phyloP scores from a whole-genome alignment of 2,888 invertebrate genomes.

The Cistogaster globosa region DNA sequence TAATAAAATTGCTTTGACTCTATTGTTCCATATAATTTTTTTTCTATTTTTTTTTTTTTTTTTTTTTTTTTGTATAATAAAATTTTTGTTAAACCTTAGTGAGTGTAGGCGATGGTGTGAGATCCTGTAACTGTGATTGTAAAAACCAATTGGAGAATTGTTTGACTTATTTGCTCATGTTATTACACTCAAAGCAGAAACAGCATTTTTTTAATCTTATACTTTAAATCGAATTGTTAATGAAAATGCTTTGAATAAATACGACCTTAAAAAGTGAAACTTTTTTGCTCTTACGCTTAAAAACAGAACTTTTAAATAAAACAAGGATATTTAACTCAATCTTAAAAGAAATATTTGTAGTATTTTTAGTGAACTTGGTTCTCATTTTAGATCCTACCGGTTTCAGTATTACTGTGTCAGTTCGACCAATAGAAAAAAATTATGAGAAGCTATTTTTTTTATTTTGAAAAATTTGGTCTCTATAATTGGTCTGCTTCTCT shows the following conservation, averaged over 20 bases:
- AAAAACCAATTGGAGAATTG: constrained; percentile 22
- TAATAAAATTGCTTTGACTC: constrained; percentile 68
- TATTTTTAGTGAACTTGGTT: too few relatives aligned
- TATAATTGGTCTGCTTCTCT: too few relatives aligned
- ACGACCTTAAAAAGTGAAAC: neutral
- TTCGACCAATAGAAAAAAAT: too few relatives aligned
- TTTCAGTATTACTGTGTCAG: too few relatives aligned
- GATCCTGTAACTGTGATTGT: neutral
- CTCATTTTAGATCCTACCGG: too few relatives aligned
- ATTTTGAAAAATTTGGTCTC: too few relatives aligned
- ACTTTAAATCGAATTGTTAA: constrained; percentile 68
- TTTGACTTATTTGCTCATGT: constrained; percentile 48
- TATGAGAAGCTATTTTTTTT: too few relatives aligned
- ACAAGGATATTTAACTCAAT: neutral
- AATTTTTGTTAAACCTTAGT: constrained; percentile 11
- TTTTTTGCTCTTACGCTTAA: neutral
- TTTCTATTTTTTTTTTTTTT: constrained; percentile 53
- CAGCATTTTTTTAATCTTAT: constrained; percentile 67
- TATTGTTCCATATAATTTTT: constrained; percentile 56
- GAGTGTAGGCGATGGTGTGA: constrained; percentile 13
- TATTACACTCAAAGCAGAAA: constrained; percentile 65
- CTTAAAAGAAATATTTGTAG: too few relatives aligned
- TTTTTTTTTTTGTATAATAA: constrained; percentile 52
- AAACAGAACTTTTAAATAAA: constrained; percentile 21
- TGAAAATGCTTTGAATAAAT: constrained; percentile 28